A percentile compares a stretch with the other conserved stretches of the same genome.
phyloP scores from a whole-genome alignment of 1,140 invertebrate species.

The Macrotrachela quadricornifera region DNA sequence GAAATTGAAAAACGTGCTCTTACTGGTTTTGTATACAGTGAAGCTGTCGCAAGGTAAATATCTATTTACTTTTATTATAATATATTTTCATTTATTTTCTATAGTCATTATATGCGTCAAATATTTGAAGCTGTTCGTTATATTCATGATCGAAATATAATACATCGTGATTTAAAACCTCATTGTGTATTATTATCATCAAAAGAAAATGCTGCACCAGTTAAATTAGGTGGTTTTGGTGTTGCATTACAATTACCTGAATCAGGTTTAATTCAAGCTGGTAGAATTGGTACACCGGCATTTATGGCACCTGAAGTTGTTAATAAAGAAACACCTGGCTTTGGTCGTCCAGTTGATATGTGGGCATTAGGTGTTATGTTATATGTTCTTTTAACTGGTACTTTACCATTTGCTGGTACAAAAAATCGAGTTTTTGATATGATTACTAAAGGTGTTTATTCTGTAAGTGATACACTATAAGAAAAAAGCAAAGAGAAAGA shows the following conservation, averaged over 20 bases:
- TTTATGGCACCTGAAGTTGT: constrained; percentile 94
- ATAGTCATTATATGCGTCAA: constrained; percentile 81
- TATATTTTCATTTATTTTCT: too few species aligned
- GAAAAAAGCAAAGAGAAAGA: too few species aligned
- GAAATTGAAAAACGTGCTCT: constrained; percentile 84
- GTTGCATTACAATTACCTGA: constrained; percentile 60
- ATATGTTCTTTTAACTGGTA: constrained; percentile 83
- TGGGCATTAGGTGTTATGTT: constrained; percentile 98
- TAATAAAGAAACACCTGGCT: constrained; percentile 54
- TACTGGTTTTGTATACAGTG: constrained; percentile 91
- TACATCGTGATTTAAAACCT: constrained; percentile 81
- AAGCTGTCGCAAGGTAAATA: constrained; percentile 57
- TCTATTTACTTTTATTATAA: too few species aligned
- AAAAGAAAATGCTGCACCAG: constrained; percentile 85
- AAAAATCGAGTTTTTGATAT: constrained; percentile 67
- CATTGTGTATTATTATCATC: constrained; percentile 78
- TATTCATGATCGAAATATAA: constrained; percentile 88
- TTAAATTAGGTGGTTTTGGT: constrained; percentile 94
- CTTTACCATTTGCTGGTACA: constrained; percentile 75
- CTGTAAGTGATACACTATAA: constrained; percentile 6
- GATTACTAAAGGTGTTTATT: constrained; percentile 57
- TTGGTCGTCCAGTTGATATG: constrained; percentile 36
- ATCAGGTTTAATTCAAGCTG: constrained; percentile 28
- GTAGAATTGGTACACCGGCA: constrained; percentile 50
- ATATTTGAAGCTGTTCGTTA: constrained; percentile 76